Evolutionary conservation across 2,888 invertebrate species (phyloP).

Genomic region (Xanthia icteritia): DNA sequence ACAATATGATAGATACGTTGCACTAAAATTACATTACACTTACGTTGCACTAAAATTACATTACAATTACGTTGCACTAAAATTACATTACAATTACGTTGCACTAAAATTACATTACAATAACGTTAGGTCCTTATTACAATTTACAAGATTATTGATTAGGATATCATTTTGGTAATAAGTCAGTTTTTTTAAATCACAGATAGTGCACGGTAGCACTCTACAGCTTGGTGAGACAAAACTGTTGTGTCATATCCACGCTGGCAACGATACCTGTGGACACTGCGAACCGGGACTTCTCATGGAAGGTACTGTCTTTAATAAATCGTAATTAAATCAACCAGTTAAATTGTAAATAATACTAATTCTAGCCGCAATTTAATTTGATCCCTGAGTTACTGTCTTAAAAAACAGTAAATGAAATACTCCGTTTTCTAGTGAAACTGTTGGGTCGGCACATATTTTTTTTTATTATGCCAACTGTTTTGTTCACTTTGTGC

Average conservation of each 20-base stretch:
- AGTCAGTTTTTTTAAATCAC: background rate
- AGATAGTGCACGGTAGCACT: slow-evolving; percentile 92
- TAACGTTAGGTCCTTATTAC: background rate
- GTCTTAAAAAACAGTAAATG: background rate
- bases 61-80: too few relatives aligned
- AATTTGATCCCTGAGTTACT: background rate
- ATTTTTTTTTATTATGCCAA: background rate
- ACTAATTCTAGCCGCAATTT: background rate
- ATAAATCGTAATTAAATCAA: background rate
- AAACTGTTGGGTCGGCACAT: background rate
- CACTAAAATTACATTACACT: too few relatives aligned
- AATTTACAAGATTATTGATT: background rate
- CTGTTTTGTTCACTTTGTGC: background rate
- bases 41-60: too few relatives aligned
- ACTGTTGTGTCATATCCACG: slow-evolving; percentile 96
- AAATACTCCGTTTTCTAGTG: background rate
- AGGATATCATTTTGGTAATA: background rate
- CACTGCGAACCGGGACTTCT: slow-evolving; percentile 97
- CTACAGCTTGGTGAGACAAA: slow-evolving; percentile 93
- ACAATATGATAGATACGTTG: too few relatives aligned
- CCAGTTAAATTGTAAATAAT: background rate
- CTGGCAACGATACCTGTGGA: slow-evolving; percentile 96
- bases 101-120: too few relatives aligned
- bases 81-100: too few relatives aligned
- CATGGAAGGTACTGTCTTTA: slow-evolving; percentile 81